A percentile compares a stretch with the other conserved stretches of the same genome.
phyloP scores from a whole-genome alignment of 2,888 invertebrate species.

The Caenorhabditis becei region DNA sequence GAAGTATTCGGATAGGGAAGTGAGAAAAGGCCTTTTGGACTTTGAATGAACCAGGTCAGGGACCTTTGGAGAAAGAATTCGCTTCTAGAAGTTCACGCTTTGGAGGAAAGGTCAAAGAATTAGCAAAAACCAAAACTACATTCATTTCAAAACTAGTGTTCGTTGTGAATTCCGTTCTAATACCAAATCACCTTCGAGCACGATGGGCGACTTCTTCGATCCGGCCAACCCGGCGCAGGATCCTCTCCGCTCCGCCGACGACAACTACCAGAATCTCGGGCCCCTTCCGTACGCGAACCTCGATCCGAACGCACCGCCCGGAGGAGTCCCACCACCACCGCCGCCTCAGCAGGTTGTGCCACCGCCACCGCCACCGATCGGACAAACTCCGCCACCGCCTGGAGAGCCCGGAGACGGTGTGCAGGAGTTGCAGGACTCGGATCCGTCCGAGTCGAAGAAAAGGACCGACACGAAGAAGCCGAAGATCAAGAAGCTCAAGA shows the following conservation, averaged over 20 bases:
- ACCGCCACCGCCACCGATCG: background rate
- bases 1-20: background rate
- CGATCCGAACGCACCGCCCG: slow-evolving; percentile 11
- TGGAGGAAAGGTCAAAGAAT: too few species aligned
- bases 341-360: background rate
- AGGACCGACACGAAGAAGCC: slow-evolving; percentile 14
- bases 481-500: slow-evolving; percentile 33
- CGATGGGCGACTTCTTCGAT: slow-evolving; percentile 33
- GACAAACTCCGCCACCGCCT: background rate
- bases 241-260: slow-evolving; percentile 28
- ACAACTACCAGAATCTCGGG: slow-evolving; percentile 49
- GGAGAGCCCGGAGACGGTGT: slow-evolving; percentile 8
- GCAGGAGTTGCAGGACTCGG: slow-evolving; percentile 33
- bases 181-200: slow-evolving; percentile 12
- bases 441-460: slow-evolving; percentile 22
- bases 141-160: background rate
- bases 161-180: slow-evolving; percentile 4
- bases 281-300: slow-evolving; percentile 5
- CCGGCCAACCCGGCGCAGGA: slow-evolving; percentile 11
- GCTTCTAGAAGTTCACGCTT: too few species aligned
- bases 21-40: too few species aligned
- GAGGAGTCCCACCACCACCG: slow-evolving; percentile 7
- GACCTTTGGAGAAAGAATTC: too few species aligned
- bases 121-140: background rate
- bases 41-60: too few species aligned